These are phyloP conservation scores for Menidia menidia DNA, from an alignment of 2,797 vertebrate genomes.

Conservation along the genomic window DNA sequence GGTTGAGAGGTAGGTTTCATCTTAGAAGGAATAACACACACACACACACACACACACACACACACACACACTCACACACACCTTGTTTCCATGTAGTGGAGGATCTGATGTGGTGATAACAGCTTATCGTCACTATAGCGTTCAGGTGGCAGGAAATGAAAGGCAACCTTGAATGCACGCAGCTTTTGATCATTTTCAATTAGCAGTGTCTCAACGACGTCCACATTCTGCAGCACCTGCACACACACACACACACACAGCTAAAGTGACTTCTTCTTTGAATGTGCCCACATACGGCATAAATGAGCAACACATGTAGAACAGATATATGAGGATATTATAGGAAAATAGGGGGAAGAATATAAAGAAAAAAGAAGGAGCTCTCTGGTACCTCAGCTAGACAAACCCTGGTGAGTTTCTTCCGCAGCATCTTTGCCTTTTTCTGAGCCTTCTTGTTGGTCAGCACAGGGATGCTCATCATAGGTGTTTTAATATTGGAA, in stretches of 20 bases:
- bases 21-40: not conserved
- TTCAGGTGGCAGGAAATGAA: slow-evolving; percentile 87
- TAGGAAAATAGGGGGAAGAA: not conserved
- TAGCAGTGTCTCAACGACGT: slow-evolving; percentile 86
- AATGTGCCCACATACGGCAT: too few relatives aligned
- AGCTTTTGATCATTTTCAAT: slow-evolving; percentile 76
- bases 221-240: slow-evolving; percentile 91
- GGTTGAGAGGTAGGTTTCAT: not conserved
- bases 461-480: slow-evolving; percentile 94
- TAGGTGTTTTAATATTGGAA: slow-evolving; percentile 94
- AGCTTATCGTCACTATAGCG: slow-evolving; percentile 89
- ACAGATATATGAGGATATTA: not conserved
- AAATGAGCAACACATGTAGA: too few relatives aligned
- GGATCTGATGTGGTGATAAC: slow-evolving; percentile 85
- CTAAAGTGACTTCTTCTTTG: too few relatives aligned
- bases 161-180: slow-evolving; percentile 85
- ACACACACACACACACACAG: not conserved
- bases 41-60: slow-evolving; percentile 14
- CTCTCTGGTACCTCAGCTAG: slow-evolving; percentile 84
- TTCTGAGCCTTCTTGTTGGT: slow-evolving; percentile 87
- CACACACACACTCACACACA: slow-evolving; percentile 49
- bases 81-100: slow-evolving; percentile 93
- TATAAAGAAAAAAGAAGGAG: not conserved
- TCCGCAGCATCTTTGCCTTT: slow-evolving; percentile 87
- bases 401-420: slow-evolving; percentile 89